Base-by-base conservation (phyloP, 2,113 vertebrate genomes). In the Ariopsis seemanni region DNA sequence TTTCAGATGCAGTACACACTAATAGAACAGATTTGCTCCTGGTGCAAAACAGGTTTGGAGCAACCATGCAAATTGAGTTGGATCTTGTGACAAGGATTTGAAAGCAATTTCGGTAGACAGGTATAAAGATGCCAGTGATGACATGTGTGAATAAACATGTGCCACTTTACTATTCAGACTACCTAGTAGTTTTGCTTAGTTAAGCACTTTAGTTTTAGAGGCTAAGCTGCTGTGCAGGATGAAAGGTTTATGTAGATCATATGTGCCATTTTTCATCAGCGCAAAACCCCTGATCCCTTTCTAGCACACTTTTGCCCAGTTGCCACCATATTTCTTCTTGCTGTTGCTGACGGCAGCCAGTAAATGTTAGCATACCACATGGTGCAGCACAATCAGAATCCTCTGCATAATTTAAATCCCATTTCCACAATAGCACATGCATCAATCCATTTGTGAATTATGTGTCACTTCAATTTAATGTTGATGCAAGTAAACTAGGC, bases 361-460 rank as follows among this genome's bases (percentile, higher is more conserved):
- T 90, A 85, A 89, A 90, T 67, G 82, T 90, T 88, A 69, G 75
- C 87, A 48, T 71, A 77, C n/a, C 30, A 81, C 80, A 67, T 22
- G 22, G 55, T 69, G 52, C 48, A 87, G 85, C 85, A 86, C 81
- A 87, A 52, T 84, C 82, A 65, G 77, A 88, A 83, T 82, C 34
- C 77, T 85, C 63, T 90, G 85, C 89, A 90, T 90, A 87, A 90
- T 88, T 86, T 80, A 87, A 77, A 85, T 71, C 27, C 78, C n/a
- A 75, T 87, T 87, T 89, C 60, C 15, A 30, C 50, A 67, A 69
- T 85, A 5, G 22, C 80, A 75, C 77, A 48, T 84, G 71, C 75
- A 74, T 88, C 75, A 67, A 84, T 67, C 75, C 67, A 42, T 83
- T 84, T 88, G 81, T 84, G 82, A 80, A 90, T 88, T 84, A 83